These are phyloP conservation scores for Tetramorium alpestre DNA, from an alignment of 1,140 invertebrate species.

Conservation along the genomic window DNA sequence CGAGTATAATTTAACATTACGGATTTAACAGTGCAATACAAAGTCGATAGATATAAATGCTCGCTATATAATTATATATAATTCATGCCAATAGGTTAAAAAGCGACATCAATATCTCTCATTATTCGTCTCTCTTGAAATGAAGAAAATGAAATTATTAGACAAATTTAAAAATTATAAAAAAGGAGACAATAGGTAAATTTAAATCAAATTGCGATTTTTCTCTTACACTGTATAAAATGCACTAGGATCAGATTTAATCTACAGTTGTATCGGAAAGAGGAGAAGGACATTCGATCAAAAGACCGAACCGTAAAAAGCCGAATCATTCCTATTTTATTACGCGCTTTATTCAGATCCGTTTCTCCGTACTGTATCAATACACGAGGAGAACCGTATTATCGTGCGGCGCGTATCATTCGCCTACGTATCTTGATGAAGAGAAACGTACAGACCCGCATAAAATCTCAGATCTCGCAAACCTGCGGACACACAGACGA, in stretches of 20 bases:
- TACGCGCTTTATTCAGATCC: slow-evolving; percentile 15
- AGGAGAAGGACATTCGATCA: background rate
- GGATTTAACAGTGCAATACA: background rate
- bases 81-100: background rate
- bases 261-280: background rate
- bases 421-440: background rate
- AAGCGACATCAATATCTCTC: background rate
- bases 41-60: background rate
- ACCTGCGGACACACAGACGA: background rate
- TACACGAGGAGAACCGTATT: background rate
- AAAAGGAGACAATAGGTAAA: background rate
- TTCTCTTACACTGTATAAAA: background rate
- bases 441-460: background rate
- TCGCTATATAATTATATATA: slow-evolving; percentile 10
- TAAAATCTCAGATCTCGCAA: slow-evolving; percentile 24
- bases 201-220: background rate
- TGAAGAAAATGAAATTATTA: background rate
- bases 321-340: background rate
- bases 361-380: background rate
- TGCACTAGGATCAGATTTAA: slow-evolving; percentile 9
- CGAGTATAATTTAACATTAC: no score
- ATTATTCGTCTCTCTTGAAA: background rate
- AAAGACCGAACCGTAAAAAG: slow-evolving; percentile 6
- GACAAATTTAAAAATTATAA: background rate
- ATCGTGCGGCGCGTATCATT: background rate